Evolutionary conservation across 2,888 invertebrate species (phyloP).

Genomic region (Drosophila aldrichi): DNA sequence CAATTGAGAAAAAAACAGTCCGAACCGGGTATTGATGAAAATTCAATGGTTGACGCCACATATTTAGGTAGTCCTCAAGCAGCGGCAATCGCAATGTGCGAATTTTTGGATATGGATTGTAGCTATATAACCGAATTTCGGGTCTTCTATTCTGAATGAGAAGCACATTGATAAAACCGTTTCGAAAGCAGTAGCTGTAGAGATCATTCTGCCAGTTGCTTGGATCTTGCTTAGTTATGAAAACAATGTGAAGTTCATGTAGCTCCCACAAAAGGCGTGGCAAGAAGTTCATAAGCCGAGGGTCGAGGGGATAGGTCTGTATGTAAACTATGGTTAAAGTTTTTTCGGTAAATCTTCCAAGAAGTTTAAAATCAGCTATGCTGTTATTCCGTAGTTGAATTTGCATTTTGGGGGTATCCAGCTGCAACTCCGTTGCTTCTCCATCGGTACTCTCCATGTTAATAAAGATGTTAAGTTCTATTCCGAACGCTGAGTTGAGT

Average conservation of each 20-base stretch:
- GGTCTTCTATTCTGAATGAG: constrained; percentile 24
- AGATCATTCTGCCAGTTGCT: constrained; percentile 25
- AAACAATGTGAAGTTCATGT: constrained; percentile 43
- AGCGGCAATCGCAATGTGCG: not conserved
- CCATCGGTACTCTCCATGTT: constrained; percentile 10
- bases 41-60: constrained; percentile 21
- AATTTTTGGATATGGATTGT: constrained; percentile 53
- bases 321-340: constrained; percentile 38
- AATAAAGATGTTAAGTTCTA: constrained; percentile 44
- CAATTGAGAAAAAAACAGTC: not conserved
- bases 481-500: constrained; percentile 35
- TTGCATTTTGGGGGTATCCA: constrained; percentile 21
- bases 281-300: constrained; percentile 3
- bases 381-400: not conserved
- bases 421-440: not conserved
- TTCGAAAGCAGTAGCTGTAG: constrained; percentile 43
- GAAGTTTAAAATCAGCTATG: constrained; percentile 14
- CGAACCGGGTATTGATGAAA: constrained; percentile 33
- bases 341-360: constrained; percentile 32
- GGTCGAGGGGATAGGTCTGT: constrained; percentile 1
- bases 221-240: constrained; percentile 18
- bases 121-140: constrained; percentile 33
- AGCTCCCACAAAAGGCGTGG: constrained; percentile 32
- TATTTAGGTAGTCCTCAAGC: constrained; percentile 43
- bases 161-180: constrained; percentile 56